phyloP scores from a whole-genome alignment of 2,888 invertebrate genomes.

The Liposcelis brunnea region DNA sequence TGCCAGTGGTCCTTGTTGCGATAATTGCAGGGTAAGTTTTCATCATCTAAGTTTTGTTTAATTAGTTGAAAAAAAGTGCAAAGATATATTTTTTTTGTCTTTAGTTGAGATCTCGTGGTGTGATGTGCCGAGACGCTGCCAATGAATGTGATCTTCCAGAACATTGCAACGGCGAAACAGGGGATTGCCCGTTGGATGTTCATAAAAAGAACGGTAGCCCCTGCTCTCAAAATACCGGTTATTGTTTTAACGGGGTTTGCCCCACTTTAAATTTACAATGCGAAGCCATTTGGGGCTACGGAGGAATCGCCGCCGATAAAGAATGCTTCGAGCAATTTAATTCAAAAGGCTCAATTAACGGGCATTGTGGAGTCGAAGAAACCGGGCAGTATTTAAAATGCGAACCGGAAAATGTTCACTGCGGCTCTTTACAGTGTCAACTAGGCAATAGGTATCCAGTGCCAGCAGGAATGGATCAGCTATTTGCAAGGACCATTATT shows the following conservation, averaged over 20 bases:
- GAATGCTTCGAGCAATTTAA: conserved; percentile 92
- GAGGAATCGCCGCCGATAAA: conserved; percentile 59
- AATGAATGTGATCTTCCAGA: conserved; percentile 96
- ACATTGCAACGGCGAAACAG: conserved; percentile 73
- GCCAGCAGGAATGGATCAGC: conserved; percentile 59
- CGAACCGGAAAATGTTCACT: conserved; percentile 68
- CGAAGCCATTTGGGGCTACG: conserved; percentile 83
- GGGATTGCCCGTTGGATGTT: conserved; percentile 78
- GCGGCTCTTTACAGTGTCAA: conserved; percentile 91
- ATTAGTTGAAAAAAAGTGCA: too few relatives aligned
- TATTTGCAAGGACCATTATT: conserved; percentile 75
- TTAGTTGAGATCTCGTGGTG: conserved; percentile 57
- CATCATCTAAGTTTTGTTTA: not conserved
- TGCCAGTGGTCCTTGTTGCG: conserved; percentile 82
- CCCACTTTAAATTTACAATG: conserved; percentile 80
- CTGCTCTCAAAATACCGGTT: conserved; percentile 55
- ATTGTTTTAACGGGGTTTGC: conserved; percentile 84
- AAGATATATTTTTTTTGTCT: not conserved
- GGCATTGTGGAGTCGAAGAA: conserved; percentile 79
- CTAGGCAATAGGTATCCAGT: conserved; percentile 69
- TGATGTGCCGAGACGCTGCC: conserved; percentile 65
- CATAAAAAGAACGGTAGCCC: conserved; percentile 84
- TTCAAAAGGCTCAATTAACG: conserved; percentile 84
- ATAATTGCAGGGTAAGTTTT: conserved; percentile 64
- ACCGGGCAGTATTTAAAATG: conserved; percentile 69